A percentile compares a stretch with the other conserved stretches of the same genome.
Conservation (phyloP, 1,140 invertebrate genomes). For the Babylonia areolata region DNA sequence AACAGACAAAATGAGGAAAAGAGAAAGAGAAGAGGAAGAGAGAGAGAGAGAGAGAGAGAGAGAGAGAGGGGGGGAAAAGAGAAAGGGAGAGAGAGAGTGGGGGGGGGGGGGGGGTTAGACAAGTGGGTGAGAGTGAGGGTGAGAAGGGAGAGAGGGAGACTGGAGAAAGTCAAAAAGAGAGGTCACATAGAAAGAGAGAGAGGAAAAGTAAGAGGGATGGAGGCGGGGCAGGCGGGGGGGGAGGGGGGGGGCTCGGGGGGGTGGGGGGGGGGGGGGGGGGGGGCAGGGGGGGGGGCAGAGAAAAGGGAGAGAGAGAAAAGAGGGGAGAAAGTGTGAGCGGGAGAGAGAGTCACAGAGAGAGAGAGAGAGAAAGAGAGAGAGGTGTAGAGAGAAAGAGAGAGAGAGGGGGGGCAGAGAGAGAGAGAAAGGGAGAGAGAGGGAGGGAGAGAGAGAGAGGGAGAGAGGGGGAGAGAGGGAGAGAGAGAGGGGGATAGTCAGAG, state of each 20-base stretch:
- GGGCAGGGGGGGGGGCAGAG: not conserved
- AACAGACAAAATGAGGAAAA: not conserved
- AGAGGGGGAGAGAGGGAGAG: not conserved
- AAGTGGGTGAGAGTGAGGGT: not conserved
- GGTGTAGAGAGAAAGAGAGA: not conserved
- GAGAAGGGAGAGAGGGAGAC: not conserved
- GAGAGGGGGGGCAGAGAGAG: not conserved
- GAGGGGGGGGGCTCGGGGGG: not conserved
- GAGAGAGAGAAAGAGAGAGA: constrained; percentile 9
- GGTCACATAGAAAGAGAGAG: not conserved
- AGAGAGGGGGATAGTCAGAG: not conserved
- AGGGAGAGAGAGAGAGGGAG: not conserved
- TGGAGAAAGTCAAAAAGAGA: not conserved
- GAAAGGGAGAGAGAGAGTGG: not conserved
- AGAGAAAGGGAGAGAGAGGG: not conserved
- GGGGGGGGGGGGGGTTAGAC: not conserved
- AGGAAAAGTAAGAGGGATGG: not conserved
- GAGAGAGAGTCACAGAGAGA: not conserved
- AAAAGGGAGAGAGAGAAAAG: too few species aligned
- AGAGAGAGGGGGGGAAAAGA: not conserved
- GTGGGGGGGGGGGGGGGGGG: not conserved
- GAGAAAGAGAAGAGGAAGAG: not conserved
- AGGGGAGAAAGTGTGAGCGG: not conserved
- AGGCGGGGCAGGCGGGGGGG: not conserved
- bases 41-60: not conserved